Base-by-base conservation (phyloP, 2,888 invertebrate genomes). In the Limnephilus lunatus region DNA sequence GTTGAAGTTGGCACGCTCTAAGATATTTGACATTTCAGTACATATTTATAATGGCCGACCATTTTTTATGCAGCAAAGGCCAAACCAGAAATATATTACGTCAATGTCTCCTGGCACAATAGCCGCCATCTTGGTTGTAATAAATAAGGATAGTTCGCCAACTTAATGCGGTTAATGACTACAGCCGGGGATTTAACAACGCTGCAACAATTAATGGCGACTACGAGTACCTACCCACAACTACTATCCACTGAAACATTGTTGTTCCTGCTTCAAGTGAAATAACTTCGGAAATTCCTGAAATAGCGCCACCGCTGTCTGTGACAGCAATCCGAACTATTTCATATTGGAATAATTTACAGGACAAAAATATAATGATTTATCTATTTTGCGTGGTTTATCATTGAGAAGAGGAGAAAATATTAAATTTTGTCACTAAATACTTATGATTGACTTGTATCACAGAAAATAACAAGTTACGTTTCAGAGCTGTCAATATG, bases 111-210 rank as follows among this genome's bases (percentile, higher is more conserved):
- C 25, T 9, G 2, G 44, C 30, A 86, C 48, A 86, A 86, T n/a
- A n/a, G 87, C 82, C 80, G 30, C 87, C 88, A 48, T 85, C 87
- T 87, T 81, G 53, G 80, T 19, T 2, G 91, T 25, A 30, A 91
- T 91, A 88, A 85, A 91, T 89, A 39, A 81, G 91, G 81, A 91
- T 91, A 91, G 89, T 91, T 89, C 68, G 39, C 39, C 32, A 91
- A 91, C 89, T 91, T 83, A 83, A 39, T 91, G 88, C 91, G 91
- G 91, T 89, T 68, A 91, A 89, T 91, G 85, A 86, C 68, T 89
- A 91, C 91, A 81, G 35, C 89, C 35, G 53, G 32, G 89, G 81
- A 89, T 91, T 89, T 44, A 89, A 91, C 91, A 83, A 85, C 89
- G 82, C 82, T 89, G 85, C n/a, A 91, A 81, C 86, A 86, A 86